phyloP scores from a whole-genome alignment of 2,888 invertebrate species.

The Drepanosiphum platanoidis region DNA sequence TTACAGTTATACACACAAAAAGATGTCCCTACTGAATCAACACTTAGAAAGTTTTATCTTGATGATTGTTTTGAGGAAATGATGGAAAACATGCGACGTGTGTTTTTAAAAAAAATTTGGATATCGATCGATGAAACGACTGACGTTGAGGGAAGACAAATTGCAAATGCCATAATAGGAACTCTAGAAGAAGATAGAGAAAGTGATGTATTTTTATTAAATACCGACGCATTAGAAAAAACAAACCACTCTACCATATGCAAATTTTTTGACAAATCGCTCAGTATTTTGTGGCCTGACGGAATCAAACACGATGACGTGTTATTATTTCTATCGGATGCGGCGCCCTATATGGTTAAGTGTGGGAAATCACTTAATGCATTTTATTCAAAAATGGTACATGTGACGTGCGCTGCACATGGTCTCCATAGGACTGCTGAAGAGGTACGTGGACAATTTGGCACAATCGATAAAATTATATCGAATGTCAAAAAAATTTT shows the following conservation, averaged over 20 bases:
- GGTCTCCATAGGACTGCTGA: not conserved
- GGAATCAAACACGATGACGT: not conserved
- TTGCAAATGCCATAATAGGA: not conserved
- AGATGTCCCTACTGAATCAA: not conserved
- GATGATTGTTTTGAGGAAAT: not conserved
- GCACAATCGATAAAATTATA: not conserved
- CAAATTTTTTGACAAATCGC: conserved; percentile 1
- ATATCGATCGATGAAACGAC: not conserved
- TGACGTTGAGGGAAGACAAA: not conserved
- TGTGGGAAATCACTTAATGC: not conserved
- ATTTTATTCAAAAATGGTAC: not conserved
- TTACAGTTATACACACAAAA: not conserved
- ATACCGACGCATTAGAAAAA: not conserved
- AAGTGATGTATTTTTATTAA: not conserved
- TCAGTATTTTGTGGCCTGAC: not conserved
- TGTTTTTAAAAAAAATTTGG: conserved; percentile 17
- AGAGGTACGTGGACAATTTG: conserved; percentile 16
- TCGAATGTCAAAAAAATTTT: not conserved
- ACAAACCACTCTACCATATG: not conserved
- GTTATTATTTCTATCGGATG: not conserved
- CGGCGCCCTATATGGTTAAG: not conserved
- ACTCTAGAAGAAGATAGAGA: not conserved
- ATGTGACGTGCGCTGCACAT: not conserved
- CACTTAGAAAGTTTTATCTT: not conserved
- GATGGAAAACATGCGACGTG: not conserved